Percentiles rank a stretch among this genome's conserved stretches.
phyloP scores from a whole-genome alignment of 2,888 invertebrate genomes.

The Drosophila seclusa region DNA sequence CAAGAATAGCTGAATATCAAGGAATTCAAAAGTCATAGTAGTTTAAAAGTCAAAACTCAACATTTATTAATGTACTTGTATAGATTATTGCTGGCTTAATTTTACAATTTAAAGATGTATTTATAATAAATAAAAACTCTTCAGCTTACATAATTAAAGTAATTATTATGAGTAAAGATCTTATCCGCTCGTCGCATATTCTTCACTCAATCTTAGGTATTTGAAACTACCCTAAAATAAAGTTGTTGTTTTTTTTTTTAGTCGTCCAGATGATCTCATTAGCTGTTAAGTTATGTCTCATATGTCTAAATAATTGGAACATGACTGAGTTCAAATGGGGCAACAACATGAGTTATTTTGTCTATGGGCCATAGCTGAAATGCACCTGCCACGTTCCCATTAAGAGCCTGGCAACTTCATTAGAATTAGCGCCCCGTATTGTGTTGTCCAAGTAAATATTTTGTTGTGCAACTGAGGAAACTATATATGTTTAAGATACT shows the following conservation, averaged over 20 bases:
- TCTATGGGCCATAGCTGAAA: slow-evolving; percentile 32
- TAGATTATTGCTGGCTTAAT: neutral
- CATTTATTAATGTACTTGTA: neutral
- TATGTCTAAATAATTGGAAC: slow-evolving; percentile 47
- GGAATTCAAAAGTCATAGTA: neutral
- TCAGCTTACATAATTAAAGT: neutral
- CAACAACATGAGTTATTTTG: slow-evolving; percentile 12
- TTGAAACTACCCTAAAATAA: slow-evolving; percentile 15
- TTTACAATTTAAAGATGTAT: neutral
- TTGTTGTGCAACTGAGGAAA: slow-evolving; percentile 19
- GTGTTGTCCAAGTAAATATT: slow-evolving; percentile 62
- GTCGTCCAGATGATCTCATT: slow-evolving; percentile 38
- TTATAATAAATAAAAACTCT: neutral
- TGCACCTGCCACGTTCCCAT: slow-evolving; percentile 66
- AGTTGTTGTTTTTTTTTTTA: neutral
- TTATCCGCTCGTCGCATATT: slow-evolving; percentile 9
- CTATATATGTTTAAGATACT: slow-evolving; percentile 5
- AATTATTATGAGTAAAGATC: neutral
- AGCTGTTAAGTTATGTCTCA: slow-evolving; percentile 40
- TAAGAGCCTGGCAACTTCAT: slow-evolving; percentile 62
- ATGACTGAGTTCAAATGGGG: slow-evolving; percentile 18
- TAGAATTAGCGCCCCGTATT: slow-evolving; percentile 62
- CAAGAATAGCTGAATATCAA: neutral
- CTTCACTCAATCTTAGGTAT: slow-evolving; percentile 8
- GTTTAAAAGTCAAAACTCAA: no score